Evolutionary conservation across 1,140 invertebrate species (phyloP).

Genomic region (Oppia nitens): DNA sequence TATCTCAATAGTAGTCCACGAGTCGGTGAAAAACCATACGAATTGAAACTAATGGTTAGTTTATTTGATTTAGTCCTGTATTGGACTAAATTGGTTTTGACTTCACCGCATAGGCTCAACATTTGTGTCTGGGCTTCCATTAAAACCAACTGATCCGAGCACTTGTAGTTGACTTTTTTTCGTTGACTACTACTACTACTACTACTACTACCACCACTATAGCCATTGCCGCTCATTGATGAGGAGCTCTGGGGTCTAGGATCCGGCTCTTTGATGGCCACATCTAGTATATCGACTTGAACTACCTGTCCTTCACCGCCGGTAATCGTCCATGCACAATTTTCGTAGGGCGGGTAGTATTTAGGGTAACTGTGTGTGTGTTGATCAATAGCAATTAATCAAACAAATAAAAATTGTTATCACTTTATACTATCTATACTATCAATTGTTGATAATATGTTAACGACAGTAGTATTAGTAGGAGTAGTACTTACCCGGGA

Average conservation of each 20-base stretch:
- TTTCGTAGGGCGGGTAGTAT: slow-evolving; percentile 33
- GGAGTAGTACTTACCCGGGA: background rate
- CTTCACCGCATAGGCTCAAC: slow-evolving; percentile 7
- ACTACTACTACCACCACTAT: too few relatives aligned
- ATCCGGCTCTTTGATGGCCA: slow-evolving; percentile 37
- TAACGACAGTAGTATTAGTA: background rate
- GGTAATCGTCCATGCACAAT: slow-evolving; percentile 36
- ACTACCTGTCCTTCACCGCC: slow-evolving; percentile 35
- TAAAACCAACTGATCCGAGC: slow-evolving; percentile 6
- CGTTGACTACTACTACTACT: too few relatives aligned
- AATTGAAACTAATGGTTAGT: slow-evolving; percentile 1
- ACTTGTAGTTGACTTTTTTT: slow-evolving; percentile 17
- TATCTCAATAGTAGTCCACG: slow-evolving; percentile 10
- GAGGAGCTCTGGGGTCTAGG: slow-evolving; percentile 30
- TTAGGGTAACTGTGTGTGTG: slow-evolving; percentile 34
- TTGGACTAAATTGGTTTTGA: slow-evolving; percentile 14
- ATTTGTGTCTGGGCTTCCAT: slow-evolving; percentile 4
- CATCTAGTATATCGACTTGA: slow-evolving; percentile 36
- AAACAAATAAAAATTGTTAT: too few relatives aligned
- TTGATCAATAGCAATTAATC: too few relatives aligned
- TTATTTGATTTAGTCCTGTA: slow-evolving; percentile 7
- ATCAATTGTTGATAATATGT: background rate
- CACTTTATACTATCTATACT: too few relatives aligned
- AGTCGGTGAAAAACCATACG: slow-evolving; percentile 6
- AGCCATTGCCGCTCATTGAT: too few relatives aligned